Base-by-base conservation (phyloP, 2,113 vertebrate species). In the Ceyx cyanopectus region DNA sequence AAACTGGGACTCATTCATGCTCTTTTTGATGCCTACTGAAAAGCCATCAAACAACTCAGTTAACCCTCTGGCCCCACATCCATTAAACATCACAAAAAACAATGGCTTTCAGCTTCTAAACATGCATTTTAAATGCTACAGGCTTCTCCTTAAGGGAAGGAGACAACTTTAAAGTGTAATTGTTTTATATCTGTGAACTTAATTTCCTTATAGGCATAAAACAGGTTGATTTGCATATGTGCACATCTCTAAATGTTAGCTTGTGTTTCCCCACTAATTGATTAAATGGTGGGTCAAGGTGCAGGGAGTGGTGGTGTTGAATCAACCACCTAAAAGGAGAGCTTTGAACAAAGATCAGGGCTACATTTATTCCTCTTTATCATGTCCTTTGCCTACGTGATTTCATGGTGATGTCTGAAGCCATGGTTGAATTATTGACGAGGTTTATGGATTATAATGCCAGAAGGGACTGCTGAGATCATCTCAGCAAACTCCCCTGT, bases 1-100 rank as follows among this genome's bases (percentile, higher is more conserved):
- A 95, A 91, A 70, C 26, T 2, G 40, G 78, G 75, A 70, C 61
- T 89, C 94, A 87, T 92, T 94, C 91, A 90, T 89, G 94, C 92
- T 95, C 94, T 96, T 96, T 96, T 96, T 93, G 94, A 85, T 95
- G 91, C 87, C 50, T 16, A 48, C 77, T 72, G 61, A 88, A 88
- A 95, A 83, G 45, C 53, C 45, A 32, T 45, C 79, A 50, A 75
- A 62, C 50, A 91, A 43, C 68, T 82, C 68, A 30, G 60, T 75
- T 87, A 75, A 78, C 70, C 68, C 68, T 48, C 65, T n/a, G 40
- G 81, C 75, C 79, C 22, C 61, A 32, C 53, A 75, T 37, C 41
- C 45, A 53, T 69, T 78, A 88, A 92, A 73, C 32, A 58, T 17
- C 69, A 58, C 45, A 40, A 60, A 79, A 89, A 45, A 1, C 51